A percentile compares a stretch with the other conserved stretches of the same genome.
Evolutionary conservation across 2,113 vertebrate genomes (phyloP).

Genomic region (Phylloscopus trochiloides): DNA sequence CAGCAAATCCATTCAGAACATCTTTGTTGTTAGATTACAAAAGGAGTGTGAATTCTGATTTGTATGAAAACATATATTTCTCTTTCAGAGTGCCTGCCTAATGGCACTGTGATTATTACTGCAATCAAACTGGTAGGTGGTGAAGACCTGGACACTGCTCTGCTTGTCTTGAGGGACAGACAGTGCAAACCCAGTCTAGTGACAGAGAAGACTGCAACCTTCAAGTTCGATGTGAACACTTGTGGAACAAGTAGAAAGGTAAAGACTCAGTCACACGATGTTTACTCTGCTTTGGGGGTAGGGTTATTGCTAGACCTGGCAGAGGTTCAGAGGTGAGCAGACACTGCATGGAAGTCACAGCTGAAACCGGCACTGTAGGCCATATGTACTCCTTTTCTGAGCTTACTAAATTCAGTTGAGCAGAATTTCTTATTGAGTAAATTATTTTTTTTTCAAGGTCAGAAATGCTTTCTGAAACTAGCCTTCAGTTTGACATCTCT

Average conservation of each 20-base stretch:
- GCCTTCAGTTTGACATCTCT: neutral
- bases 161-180: conserved; percentile 41
- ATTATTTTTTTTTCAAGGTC: neutral
- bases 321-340: neutral
- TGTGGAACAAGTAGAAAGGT: conserved; percentile 63
- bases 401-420: neutral
- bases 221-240: conserved; percentile 28
- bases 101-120: conserved; percentile 49
- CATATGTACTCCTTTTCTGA: neutral
- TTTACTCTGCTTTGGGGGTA: neutral
- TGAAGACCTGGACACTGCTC: conserved; percentile 20
- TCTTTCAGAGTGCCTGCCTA: conserved; percentile 56
- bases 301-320: neutral
- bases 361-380: neutral
- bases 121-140: neutral
- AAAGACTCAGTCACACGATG: neutral
- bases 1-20: neutral
- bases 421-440: neutral
- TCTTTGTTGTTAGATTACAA: neutral
- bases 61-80: neutral
- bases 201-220: conserved; percentile 42
- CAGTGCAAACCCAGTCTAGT: conserved; percentile 10
- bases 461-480: neutral
- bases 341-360: neutral
- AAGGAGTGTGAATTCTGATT: neutral